Conservation (phyloP, 1,140 invertebrate genomes). For the Mesaphorura yosii region DNA sequence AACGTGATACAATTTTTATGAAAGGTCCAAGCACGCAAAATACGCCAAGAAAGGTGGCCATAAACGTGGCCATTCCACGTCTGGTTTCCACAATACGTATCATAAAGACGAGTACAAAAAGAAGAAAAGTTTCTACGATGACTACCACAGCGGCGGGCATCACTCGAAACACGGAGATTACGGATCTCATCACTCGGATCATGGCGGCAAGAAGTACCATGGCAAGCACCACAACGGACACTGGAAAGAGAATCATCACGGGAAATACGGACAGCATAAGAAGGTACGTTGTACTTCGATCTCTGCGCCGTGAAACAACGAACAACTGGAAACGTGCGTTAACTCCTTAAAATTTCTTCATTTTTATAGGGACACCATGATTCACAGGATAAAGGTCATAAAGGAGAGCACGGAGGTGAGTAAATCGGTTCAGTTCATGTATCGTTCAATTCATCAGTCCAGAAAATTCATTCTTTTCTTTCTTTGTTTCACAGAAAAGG, state of each 20-base stretch:
- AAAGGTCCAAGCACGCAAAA: conserved; percentile 18
- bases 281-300: no score
- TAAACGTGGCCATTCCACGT: conserved; percentile 18
- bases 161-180: conserved; percentile 21
- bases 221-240: conserved; percentile 13
- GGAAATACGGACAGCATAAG: conserved; percentile 19
- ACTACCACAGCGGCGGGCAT: conserved; percentile 21
- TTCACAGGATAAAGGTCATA: no score
- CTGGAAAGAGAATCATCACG: conserved; percentile 15
- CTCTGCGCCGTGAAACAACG: no score
- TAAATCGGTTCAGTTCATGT: no score
- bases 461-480: no score
- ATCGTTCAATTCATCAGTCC: no score
- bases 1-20: neutral
- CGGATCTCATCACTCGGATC: conserved; percentile 14
- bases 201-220: conserved; percentile 18
- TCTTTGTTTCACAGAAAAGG: no score
- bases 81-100: conserved; percentile 18
- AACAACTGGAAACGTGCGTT: no score
- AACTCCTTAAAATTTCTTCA: no score
- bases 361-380: no score
- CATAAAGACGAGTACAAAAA: conserved; percentile 24
- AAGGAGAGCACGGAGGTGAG: no score
- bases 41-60: conserved; percentile 18
- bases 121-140: conserved; percentile 17